Evolutionary conservation across 2,888 invertebrate species (phyloP).

Genomic region (Rugalucina vietnamica): DNA sequence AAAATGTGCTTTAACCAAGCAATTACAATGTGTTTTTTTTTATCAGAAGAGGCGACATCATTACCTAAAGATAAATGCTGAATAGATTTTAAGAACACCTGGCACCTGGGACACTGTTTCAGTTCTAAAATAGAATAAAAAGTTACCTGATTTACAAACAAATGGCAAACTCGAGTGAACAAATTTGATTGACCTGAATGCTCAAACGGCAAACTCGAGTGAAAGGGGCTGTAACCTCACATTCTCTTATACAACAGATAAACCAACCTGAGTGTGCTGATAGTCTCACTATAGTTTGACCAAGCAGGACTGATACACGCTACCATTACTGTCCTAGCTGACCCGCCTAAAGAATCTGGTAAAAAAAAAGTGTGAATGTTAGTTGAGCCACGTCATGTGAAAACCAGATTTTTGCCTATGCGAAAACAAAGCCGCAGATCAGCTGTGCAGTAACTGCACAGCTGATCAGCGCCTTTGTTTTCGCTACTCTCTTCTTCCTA

Average conservation of each 20-base stretch:
- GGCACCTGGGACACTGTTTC: neutral
- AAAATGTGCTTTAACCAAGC: too few relatives aligned
- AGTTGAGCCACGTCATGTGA: too few relatives aligned
- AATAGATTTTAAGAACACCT: neutral
- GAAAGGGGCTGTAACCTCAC: neutral
- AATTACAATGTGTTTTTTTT: too few relatives aligned
- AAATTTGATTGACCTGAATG: neutral
- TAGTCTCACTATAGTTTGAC: neutral
- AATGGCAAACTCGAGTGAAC: neutral
- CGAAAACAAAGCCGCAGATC: too few relatives aligned
- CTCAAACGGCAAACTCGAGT: neutral
- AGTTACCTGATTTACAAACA: neutral
- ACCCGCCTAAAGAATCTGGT: neutral
- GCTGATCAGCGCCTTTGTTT: too few relatives aligned
- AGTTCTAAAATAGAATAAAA: neutral
- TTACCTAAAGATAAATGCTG: neutral
- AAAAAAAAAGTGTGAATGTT: too few relatives aligned
- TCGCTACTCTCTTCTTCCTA: too few relatives aligned
- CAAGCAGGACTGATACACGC: neutral
- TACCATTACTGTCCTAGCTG: neutral
- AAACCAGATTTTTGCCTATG: too few relatives aligned
- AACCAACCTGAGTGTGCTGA: neutral
- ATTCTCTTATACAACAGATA: neutral
- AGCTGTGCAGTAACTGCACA: too few relatives aligned
- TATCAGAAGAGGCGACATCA: too few relatives aligned